Evolutionary conservation across 1,140 invertebrate genomes (phyloP), one percentile per base, ranked within the genome.

Genomic region (Aporrectodea caliginosa): DNA sequence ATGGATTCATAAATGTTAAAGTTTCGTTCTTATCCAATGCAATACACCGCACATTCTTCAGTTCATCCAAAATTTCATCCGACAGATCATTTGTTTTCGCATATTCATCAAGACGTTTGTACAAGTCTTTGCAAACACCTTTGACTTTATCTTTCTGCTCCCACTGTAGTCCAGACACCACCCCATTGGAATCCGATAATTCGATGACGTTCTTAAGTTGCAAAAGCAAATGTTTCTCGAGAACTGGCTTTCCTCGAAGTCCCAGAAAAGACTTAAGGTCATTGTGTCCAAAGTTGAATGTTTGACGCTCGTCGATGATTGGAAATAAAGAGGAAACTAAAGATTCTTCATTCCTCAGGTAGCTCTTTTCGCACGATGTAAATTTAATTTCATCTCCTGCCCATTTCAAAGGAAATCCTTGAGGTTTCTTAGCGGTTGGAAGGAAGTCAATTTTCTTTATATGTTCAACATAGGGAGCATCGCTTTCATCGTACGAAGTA

Each of bases 331-430:
- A 58, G 43, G 6, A 58, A 22, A 58, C 43, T 12, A 58, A 22
- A 58, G 6, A 12, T 58, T 58, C 22, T 22, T 12, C 43, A 58
- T 35, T n/a, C 2, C 43, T 43, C 31, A 76, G 43, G 29, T 16
- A 76, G n/a, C 75, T 43, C 16, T 76, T 35, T 6, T 76, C 31
- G 31, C 34, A 58, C 16, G 75, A 76, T 14, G 35, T 32, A n/a
- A 43, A 43, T 30, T 29, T 16, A 22, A 43, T 35, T 35, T 76
- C 27, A 35, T 32, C 27, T 27, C 30, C 43, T 43, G 34, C 43
- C 75, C 75, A 76, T n/a, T n/a, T 2, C 16, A 76, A 32, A 30
- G 43, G 34, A 35, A 30, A 76, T 27, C 29, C 75, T 1, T 35
- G 14, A 2, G 75, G 75, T 58, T 76, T 76, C 33, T 27, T 2